phyloP scores from a whole-genome alignment of 2,113 vertebrate genomes.

The Thunnus thynnus region DNA sequence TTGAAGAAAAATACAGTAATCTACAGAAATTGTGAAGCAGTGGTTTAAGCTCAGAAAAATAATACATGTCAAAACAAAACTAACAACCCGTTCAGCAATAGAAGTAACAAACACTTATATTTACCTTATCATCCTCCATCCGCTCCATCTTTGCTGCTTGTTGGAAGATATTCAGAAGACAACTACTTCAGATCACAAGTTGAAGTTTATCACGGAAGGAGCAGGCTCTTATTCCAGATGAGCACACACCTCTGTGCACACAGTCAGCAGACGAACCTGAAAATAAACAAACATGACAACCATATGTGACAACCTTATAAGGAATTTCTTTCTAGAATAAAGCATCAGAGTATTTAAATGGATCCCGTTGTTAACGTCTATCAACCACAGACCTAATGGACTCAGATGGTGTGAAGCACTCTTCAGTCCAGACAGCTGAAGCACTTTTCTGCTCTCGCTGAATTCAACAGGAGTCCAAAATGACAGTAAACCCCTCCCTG shows the following conservation, averaged over 20 bases:
- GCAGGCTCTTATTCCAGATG: neutral
- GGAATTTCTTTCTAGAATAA: neutral
- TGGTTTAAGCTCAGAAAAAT: neutral
- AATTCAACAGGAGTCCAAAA: slow-evolving; percentile 24
- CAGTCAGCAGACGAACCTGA: slow-evolving; percentile 46
- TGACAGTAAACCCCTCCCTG: slow-evolving; percentile 53
- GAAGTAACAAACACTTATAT: neutral
- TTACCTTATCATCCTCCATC: slow-evolving; percentile 81
- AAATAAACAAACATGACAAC: slow-evolving; percentile 32
- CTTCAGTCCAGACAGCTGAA: neutral
- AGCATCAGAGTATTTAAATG: neutral
- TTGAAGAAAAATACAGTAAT: neutral
- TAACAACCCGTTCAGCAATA: neutral
- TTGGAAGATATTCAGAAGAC: slow-evolving; percentile 3
- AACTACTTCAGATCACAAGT: neutral
- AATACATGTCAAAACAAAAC: neutral
- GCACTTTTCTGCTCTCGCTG: slow-evolving; percentile 8
- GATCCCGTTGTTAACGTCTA: neutral
- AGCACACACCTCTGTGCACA: slow-evolving; percentile 24
- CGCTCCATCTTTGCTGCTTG: slow-evolving; percentile 76
- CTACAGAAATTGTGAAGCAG: neutral
- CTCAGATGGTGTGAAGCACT: neutral
- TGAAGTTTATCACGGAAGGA: neutral
- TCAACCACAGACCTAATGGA: slow-evolving; percentile 8
- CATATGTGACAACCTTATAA: neutral